Base-by-base conservation (phyloP, 1,140 invertebrate genomes). In the Lordiphosa collinella region DNA sequence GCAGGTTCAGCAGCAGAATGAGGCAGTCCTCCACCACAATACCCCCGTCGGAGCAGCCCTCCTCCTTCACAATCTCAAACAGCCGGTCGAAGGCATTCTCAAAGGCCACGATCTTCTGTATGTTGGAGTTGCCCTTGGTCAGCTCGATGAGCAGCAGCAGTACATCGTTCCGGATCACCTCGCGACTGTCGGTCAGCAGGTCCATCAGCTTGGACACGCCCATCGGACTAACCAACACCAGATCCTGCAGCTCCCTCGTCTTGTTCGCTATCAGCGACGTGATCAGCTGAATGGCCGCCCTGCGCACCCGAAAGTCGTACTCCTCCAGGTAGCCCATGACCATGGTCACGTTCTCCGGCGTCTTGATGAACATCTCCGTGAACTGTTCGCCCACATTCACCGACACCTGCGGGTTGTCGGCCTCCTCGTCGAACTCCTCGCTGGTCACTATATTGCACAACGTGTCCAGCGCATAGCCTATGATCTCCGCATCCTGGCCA, bases 51-150 rank as follows among this genome's bases (percentile, higher is more conserved):
- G 95, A 94, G 69, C 94, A 94, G 38, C 97, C 98, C 91, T 99
- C 99, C 69, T 96, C 94, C 1, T 90, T 91, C 16, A 99, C 96
- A 25, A 99, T 97, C 86, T 97, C 95, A 72, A 99, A 95, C 32
- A 99, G 91, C 65, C 95, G 92, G 90, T 99, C 98, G 90, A 99
- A 99, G 0, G 97, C 97, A 91, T 99, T 99, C 91, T 99, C 98
- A 91, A 99, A 99, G 0, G 98, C 98, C 3, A 99, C 97, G 80
- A 99, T 99, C 91, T 99, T 99, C 89, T 99, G 99, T 73, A 99
- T 98, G 89, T 99, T 99, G 0, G 97, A 95, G 91, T 99, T 99
- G 4, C 94, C 66, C 90, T 97, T 97, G 0, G 97, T 99, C 43
- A 99, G 90, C 86, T 98, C 95, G 64, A 96, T 96, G 0, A 99